Base-by-base conservation (phyloP, 2,113 vertebrate genomes). In the Gopherus evgoodei region DNA sequence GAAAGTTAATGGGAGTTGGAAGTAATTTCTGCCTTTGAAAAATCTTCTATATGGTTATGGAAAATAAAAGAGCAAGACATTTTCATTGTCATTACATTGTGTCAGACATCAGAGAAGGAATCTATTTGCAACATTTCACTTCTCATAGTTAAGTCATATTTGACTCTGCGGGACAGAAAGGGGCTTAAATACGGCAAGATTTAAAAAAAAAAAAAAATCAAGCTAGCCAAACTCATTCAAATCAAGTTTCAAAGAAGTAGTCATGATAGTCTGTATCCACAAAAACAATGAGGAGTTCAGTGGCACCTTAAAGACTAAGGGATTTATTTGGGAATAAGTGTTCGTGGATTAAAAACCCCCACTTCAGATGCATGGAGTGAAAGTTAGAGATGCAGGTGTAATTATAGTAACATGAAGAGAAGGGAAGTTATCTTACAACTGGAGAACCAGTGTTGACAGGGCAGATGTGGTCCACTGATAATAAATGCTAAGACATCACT, bases 141-240 rank as follows among this genome's bases (percentile, higher is more conserved):
- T 27, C 13, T 49, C 49, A 3, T 53, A 65, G 54, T 83, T 88
- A 25, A 88, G 24, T 11, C 0, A 0, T 11, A 2, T 38, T 85
- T 83, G 5, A 72, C 8, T 82, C 35, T 11, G 2, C 2, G 25
- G 38, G 11, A 31, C 17, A 83, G 35, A 35, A 83, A 42, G 35
- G 21, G 65, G 38, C 11, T 52, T 27, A 69, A 81, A 24, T 17
- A 81, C 0, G 75, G 4, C 4, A 12, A 4, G 57, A 24, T 62
- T 21, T 50, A 50, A 50, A 83, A 25, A 54, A 13, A 50, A 83
- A 25, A 8, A 88, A 44, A 53, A 53, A 53, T 53, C 52, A 53
- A 21, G 22, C 53, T 87, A 90, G 1, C 50, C 27, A 42, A 22
- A 79, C 72, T 35, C 5, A 21, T 90, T 92, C 52, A 91, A 84